Percentiles rank a stretch among this genome's conserved stretches.
phyloP scores from a whole-genome alignment of 2,797 vertebrate genomes.

The Linurgus olivaceus region DNA sequence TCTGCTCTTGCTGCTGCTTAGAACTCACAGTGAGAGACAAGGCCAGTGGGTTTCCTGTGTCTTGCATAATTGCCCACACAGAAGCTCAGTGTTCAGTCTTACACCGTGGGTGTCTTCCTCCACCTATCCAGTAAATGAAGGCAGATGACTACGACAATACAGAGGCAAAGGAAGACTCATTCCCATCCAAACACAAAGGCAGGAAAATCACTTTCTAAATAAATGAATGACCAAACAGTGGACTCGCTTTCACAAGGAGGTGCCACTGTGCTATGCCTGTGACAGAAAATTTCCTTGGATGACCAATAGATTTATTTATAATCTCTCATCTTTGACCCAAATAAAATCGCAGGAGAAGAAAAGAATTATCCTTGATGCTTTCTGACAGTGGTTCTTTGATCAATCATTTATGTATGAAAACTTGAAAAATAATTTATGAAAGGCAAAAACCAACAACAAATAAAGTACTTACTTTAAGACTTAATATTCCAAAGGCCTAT shows the following conservation, averaged over 20 bases:
- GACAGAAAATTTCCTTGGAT: background rate
- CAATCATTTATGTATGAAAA: background rate
- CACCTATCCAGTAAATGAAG: background rate
- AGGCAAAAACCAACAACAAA: background rate
- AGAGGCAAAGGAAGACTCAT: background rate
- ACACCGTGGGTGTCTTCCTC: background rate
- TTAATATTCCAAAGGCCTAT: background rate
- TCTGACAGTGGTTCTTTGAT: background rate
- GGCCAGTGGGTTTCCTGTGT: background rate
- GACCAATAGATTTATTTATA: background rate
- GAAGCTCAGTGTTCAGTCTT: background rate
- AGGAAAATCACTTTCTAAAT: background rate
- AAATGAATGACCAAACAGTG: background rate
- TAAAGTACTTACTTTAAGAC: background rate
- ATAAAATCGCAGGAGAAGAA: background rate
- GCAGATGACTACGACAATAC: background rate
- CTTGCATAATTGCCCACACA: background rate
- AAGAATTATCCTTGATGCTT: background rate
- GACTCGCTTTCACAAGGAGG: background rate
- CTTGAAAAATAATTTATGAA: background rate
- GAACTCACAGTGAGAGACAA: background rate
- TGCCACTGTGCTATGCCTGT: accelerated
- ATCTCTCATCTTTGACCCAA: background rate
- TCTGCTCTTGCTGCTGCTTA: background rate
- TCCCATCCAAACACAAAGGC: background rate